Evolutionary conservation across 2,888 invertebrate genomes (phyloP), one percentile per base, ranked within the genome.

Genomic region (Acanthosoma haemorrhoidale): DNA sequence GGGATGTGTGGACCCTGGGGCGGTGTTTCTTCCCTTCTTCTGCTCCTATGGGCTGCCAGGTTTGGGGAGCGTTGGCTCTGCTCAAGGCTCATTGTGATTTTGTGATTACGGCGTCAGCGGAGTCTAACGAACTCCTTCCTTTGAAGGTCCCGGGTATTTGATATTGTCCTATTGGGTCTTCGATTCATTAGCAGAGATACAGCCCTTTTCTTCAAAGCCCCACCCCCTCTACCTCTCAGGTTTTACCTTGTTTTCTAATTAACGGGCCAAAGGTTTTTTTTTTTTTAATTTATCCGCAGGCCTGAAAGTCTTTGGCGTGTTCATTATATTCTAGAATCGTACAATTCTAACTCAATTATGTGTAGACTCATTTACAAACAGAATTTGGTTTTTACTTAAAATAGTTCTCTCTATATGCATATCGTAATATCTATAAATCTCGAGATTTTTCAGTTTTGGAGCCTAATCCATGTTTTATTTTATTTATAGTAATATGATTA

Each of bases 51-150:
- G n/a, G 25, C 2, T n/a, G 18, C 3, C 25, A 51, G 25, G 18
- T 41, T n/a, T n/a, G n/a, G n/a, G n/a, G n/a, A n/a, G n/a, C n/a
- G n/a, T n/a, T n/a, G n/a, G n/a, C n/a, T n/a, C n/a, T n/a, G n/a
- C n/a, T n/a, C n/a, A n/a, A n/a, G 41, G 13, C n/a, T 51, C 51
- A 51, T 51, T 51, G 51, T 51, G 51, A 51, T 51, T 51, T 51
- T 51, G 51, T 51, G 51, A 51, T 51, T 51, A 51, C 25, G 21
- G 25, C 5, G n/a, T n/a, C 51, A 9, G 5, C 1, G 25, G 51
- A n/a, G n/a, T n/a, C 51, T 51, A 51, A 51, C 51, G 51, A 51
- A 51, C 51, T 25, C 25, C 5, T 25, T 25, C 51, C 29, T 51
- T 51, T 21, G 13, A 11, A n/a, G 3, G 4, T 11, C 5, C 51